These are phyloP conservation scores for Apamea crenata DNA, from an alignment of 2,888 invertebrate genomes.

Conservation along the genomic window DNA sequence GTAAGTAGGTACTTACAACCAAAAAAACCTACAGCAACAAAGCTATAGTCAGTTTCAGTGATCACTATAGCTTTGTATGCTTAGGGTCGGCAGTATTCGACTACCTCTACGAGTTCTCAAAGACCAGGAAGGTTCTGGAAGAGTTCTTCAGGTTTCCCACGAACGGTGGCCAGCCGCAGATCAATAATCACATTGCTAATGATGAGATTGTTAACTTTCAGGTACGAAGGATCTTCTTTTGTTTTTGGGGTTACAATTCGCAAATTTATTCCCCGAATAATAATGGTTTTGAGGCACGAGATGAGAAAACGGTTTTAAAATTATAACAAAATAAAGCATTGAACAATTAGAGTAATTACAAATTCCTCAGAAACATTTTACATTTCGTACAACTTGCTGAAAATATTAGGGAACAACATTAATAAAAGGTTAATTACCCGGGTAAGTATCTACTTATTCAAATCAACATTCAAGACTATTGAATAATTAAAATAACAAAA, in stretches of 20 bases:
- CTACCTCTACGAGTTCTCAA: constrained; percentile 97
- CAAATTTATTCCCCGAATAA: background rate
- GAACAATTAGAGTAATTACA: background rate
- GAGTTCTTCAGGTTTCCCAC: constrained; percentile 97
- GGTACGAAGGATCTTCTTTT: constrained; percentile 69
- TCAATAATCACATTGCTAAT: constrained; percentile 68
- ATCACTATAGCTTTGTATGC: background rate
- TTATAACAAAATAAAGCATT: background rate
- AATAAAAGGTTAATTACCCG: constrained; percentile 36
- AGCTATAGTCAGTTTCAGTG: too few species aligned
- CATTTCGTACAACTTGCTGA: background rate
- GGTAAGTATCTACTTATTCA: constrained; percentile 36
- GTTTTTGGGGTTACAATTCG: background rate
- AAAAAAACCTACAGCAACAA: too few species aligned
- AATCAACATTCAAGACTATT: constrained; percentile 33
- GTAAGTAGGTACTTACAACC: too few species aligned
- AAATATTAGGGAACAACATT: constrained; percentile 7
- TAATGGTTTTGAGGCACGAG: background rate
- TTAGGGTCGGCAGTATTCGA: constrained; percentile 92
- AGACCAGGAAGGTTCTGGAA: constrained; percentile 97
- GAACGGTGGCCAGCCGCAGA: constrained; percentile 78
- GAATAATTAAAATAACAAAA: constrained; percentile 53
- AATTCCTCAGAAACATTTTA: background rate
- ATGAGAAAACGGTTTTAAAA: background rate
- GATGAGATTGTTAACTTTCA: constrained; percentile 88